These are phyloP conservation scores for Martes flavigula DNA, from an alignment of 2,797 vertebrate genomes.

Conservation along the genomic window DNA sequence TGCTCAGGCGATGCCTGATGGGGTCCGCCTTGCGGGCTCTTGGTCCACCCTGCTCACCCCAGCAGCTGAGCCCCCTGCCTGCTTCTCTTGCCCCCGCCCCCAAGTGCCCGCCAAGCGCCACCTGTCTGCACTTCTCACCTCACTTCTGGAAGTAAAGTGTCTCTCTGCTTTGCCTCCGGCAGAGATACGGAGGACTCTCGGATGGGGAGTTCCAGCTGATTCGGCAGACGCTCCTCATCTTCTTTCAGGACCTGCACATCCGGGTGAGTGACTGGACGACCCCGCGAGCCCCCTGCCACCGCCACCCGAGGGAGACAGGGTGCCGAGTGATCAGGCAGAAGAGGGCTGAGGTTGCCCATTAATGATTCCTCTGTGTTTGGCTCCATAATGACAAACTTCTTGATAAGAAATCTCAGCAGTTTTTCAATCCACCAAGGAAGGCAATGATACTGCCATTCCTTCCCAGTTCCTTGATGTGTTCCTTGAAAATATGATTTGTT, in stretches of 20 bases:
- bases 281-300: background rate
- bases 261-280: conserved; percentile 88
- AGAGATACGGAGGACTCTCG: conserved; percentile 91
- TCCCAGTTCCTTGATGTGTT: background rate
- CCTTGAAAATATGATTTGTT: background rate
- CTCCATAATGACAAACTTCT: background rate
- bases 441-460: background rate
- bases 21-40: background rate
- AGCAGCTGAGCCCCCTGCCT: background rate
- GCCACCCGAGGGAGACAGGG: background rate
- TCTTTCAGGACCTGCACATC: conserved; percentile 99
- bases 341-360: background rate
- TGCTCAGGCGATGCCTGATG: rapidly evolving
- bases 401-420: background rate
- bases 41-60: background rate
- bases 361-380: background rate
- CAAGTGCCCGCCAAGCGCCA: rapidly evolving
- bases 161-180: conserved; percentile 55
- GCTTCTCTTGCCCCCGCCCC: background rate
- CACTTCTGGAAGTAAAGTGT: background rate
- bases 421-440: background rate
- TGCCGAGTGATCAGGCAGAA: background rate
- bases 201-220: conserved; percentile 97
- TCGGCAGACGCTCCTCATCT: conserved; percentile 95
- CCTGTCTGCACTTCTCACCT: background rate